A percentile compares a stretch with the other conserved stretches of the same genome.
These are phyloP conservation scores for Euzetes globulus DNA, from an alignment of 2,888 invertebrate species.

Conservation along the genomic window DNA sequence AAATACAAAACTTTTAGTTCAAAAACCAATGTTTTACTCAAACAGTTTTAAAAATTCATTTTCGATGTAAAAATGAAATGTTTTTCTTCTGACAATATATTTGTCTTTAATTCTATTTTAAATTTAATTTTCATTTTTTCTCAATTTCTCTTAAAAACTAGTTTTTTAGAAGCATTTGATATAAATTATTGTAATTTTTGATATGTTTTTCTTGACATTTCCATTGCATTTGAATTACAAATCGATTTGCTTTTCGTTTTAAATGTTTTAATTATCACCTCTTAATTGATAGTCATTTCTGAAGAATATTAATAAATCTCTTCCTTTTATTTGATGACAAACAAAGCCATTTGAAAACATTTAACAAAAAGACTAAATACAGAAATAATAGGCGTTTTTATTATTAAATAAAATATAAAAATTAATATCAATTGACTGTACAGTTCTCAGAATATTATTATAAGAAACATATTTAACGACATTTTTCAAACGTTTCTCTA, in stretches of 20 bases:
- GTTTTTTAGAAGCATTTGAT: no score
- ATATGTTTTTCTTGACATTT: no score
- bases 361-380: background rate
- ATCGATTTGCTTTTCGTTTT: background rate
- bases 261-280: background rate
- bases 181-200: no score
- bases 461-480: background rate
- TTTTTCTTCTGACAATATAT: no score
- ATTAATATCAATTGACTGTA: background rate
- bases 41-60: no score
- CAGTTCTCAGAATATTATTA: background rate
- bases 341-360: background rate
- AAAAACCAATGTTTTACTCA: no score
- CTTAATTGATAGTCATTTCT: background rate
- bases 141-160: no score
- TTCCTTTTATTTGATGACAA: background rate
- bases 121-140: no score
- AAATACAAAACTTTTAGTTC: no score
- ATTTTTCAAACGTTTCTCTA: background rate
- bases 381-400: background rate
- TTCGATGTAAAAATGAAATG: no score
- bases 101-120: no score
- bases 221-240: background rate
- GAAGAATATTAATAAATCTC: background rate
- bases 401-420: background rate